Percentiles rank a stretch among this genome's conserved stretches.
phyloP scores from a whole-genome alignment of 2,113 vertebrate genomes.

The Anhinga rufa region DNA sequence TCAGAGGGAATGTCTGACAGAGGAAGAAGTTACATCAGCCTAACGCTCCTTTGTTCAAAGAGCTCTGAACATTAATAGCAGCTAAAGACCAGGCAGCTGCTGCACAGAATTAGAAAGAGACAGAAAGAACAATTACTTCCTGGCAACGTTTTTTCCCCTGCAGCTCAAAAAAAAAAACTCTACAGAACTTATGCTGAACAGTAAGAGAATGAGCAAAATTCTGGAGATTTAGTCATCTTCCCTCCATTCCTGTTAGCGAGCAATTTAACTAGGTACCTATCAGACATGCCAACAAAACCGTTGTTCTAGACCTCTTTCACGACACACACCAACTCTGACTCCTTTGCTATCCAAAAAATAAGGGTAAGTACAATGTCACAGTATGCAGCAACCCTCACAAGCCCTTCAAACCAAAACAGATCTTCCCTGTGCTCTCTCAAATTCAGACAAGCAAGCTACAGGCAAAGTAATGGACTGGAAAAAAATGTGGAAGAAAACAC shows the following conservation, averaged over 20 bases:
- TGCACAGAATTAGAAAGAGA: constrained; percentile 57
- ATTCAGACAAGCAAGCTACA: background rate
- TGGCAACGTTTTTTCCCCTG: background rate
- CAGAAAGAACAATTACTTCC: constrained; percentile 59
- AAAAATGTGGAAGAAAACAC: background rate
- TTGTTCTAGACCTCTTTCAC: background rate
- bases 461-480: background rate
- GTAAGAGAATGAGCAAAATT: background rate
- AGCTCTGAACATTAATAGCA: constrained; percentile 55
- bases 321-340: background rate
- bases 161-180: background rate
- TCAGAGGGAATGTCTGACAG: constrained; percentile 40
- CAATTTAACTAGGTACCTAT: background rate
- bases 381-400: background rate
- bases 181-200: background rate
- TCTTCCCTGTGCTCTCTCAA: background rate
- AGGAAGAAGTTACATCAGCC: constrained; percentile 56
- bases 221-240: background rate
- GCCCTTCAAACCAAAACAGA: background rate
- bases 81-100: constrained; percentile 51
- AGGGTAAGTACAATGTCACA: background rate
- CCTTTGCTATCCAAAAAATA: background rate
- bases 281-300: background rate
- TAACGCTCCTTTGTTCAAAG: constrained; percentile 31
- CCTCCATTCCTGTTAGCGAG: background rate